Evolutionary conservation across 2,113 vertebrate genomes (phyloP), one percentile per base, ranked within the genome.

Genomic region (zebrafish (Danio rerio)): DNA sequence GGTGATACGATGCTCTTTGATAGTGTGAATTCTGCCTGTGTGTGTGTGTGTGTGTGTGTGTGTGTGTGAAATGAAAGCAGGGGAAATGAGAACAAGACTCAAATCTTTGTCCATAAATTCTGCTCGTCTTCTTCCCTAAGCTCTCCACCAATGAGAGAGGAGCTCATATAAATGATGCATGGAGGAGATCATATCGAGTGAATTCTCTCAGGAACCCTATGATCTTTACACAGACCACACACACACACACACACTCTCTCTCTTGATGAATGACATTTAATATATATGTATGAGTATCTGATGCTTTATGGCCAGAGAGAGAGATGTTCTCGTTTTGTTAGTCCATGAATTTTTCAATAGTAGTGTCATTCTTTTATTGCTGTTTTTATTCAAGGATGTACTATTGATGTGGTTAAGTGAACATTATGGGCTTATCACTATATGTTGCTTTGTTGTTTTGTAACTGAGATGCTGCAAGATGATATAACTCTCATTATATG

Each of bases 211-310:
- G 21, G 66, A 78, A 78, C 49, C 53, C 65, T 85, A 83, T 88
- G 85, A 83, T 88, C 86, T 81, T 50, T 81, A 72, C 65, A 74
- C 61, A 78, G 75, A 82, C 82, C 82, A 80, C 78, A 79, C 74
- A 18, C 83, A 31, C 82, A 77, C 74, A 75, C 74, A 18, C 82
- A 80, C 73, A 79, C 70, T 79, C 79, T 62, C 70, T 66, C 42
- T 86, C 31, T 68, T 85, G 83, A 87, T 85, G 84, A 81, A 81
- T 81, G 73, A 61, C 74, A 82, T 84, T 85, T 82, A 84, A 87
- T 88, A 84, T 84, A 83, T 80, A 80, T 87, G 80, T 87, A 79
- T 85, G 71, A 82, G 79, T 82, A 74, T 68, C 70, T 79, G 65
- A 72, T 62, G 65, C 78, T 81, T 77, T 45, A 63, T 80, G 71